Evolutionary conservation across 2,113 vertebrate species (phyloP).

Genomic region (Accipiter virgatus): DNA sequence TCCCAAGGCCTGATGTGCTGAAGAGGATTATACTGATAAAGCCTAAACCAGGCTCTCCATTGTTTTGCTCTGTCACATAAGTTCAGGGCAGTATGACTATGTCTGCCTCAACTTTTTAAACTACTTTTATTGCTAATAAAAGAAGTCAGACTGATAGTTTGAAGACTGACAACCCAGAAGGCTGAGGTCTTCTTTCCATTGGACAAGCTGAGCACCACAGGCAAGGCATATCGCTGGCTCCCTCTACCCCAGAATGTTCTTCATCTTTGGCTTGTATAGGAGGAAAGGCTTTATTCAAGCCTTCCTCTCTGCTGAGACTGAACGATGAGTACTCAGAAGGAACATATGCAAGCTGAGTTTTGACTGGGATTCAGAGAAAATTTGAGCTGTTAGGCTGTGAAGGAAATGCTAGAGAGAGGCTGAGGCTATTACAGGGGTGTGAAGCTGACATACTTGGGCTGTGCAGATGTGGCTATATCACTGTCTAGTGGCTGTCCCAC

Average conservation of each 20-base stretch:
- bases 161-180: not conserved
- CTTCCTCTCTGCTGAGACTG: not conserved
- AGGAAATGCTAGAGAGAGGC: not conserved
- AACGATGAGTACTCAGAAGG: not conserved
- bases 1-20: not conserved
- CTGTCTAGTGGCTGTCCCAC: slow-evolving; percentile 59
- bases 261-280: not conserved
- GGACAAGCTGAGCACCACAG: not conserved
- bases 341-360: not conserved
- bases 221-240: not conserved
- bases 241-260: not conserved
- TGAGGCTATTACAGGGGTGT: not conserved
- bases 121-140: not conserved
- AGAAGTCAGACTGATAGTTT: not conserved
- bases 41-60: not conserved
- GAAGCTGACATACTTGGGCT: not conserved
- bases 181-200: not conserved
- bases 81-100: not conserved
- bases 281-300: not conserved
- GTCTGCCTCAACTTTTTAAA: not conserved
- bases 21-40: not conserved
- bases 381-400: not conserved
- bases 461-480: slow-evolving; percentile 49
- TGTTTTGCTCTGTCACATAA: not conserved
- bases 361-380: not conserved